These are phyloP conservation scores for Arothron firmamentum DNA, from an alignment of 2,113 vertebrate genomes.

Conservation along the genomic window DNA sequence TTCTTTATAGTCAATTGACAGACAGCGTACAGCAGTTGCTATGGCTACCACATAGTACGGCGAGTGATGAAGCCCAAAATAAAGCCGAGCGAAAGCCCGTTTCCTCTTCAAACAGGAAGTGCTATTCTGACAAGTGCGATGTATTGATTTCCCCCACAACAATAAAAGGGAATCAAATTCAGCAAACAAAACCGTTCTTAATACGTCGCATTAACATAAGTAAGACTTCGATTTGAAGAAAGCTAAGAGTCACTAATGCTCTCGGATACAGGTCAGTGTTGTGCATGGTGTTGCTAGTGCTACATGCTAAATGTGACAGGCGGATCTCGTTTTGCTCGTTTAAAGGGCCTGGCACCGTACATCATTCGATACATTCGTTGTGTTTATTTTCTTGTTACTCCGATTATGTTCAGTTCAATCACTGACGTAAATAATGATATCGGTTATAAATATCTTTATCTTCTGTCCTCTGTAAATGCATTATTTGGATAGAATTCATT, in stretches of 20 bases:
- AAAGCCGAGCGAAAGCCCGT: slow-evolving; percentile 10
- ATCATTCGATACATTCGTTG: not conserved
- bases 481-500: too few relatives aligned
- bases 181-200: not conserved
- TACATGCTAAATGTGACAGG: slow-evolving; percentile 53
- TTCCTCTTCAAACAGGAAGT: slow-evolving; percentile 61
- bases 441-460: slow-evolving; percentile 1
- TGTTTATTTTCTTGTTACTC: not conserved
- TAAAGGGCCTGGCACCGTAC: slow-evolving; percentile 19
- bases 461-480: not conserved
- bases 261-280: slow-evolving; percentile 70
- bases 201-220: not conserved
- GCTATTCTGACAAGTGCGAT: slow-evolving; percentile 6
- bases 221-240: not conserved
- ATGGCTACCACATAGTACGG: slow-evolving; percentile 51
- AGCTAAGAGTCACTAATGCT: slow-evolving; percentile 48
- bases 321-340: slow-evolving; percentile 16
- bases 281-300: not conserved
- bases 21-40: slow-evolving; percentile 26
- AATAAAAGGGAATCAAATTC: slow-evolving; percentile 34
- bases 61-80: slow-evolving; percentile 5
- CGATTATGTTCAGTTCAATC: too few relatives aligned
- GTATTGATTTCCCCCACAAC: slow-evolving; percentile 45
- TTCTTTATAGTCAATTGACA: not conserved
- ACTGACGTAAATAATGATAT: too few relatives aligned